Evolutionary conservation across 2,797 vertebrate species (phyloP).

Genomic region (Pterois miles): DNA sequence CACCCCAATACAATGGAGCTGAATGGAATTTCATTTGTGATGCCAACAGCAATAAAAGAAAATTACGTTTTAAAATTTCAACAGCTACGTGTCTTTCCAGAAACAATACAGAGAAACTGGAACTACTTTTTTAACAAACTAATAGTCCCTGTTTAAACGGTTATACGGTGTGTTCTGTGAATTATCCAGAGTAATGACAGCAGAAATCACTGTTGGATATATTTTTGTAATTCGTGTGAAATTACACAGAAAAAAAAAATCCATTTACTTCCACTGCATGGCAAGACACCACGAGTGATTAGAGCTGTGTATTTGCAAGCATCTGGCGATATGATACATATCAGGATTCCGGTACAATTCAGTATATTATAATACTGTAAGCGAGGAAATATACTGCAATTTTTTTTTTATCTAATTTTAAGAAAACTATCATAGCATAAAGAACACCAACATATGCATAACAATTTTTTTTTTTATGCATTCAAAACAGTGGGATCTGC

Average conservation of each 20-base stretch:
- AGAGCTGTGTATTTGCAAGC: too few species aligned
- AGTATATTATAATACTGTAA: too few species aligned
- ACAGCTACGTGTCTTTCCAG: background rate
- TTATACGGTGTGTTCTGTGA: background rate
- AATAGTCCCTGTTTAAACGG: background rate
- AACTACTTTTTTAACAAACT: background rate
- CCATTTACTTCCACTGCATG: background rate
- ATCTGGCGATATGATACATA: too few species aligned
- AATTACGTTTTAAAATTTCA: background rate
- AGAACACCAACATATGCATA: too few species aligned
- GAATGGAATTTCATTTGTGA: background rate
- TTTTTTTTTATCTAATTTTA: too few species aligned
- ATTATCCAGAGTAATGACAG: background rate
- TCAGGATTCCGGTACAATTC: too few species aligned
- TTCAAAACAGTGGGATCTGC: too few species aligned
- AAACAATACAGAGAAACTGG: background rate
- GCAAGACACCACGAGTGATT: background rate
- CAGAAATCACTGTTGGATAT: background rate
- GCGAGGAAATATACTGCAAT: accelerated
- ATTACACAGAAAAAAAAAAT: background rate
- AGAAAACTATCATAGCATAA: accelerated
- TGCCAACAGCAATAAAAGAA: background rate
- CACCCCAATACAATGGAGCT: background rate
- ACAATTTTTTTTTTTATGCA: too few species aligned
- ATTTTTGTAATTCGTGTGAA: background rate